Evolutionary conservation across 1,140 invertebrate genomes (phyloP), one percentile per base, ranked within the genome.

Genomic region (Apolygus lucorum): DNA sequence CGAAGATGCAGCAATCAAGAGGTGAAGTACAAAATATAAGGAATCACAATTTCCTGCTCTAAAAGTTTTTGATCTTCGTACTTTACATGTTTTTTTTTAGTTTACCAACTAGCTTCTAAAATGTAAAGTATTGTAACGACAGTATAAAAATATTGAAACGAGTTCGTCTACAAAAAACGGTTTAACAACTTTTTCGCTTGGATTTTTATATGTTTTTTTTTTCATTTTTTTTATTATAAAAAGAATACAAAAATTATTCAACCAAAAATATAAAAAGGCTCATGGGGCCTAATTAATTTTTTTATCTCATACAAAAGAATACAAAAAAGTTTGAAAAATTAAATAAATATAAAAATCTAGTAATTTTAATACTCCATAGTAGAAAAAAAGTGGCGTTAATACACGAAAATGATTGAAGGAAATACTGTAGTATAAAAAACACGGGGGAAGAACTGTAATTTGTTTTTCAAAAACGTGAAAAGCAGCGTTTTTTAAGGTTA

Each of bases 111-210:
- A 71, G 65, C 67, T 14, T 65, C 68, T 69, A 69, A 52, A 69
- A 69, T 69, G 70, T 71, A 71, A 71, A 63, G 34, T 68, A 67
- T 70, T 70, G 27, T 62, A 71, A 68, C 63, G 28, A 70, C 65
- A 70, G 68, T 70, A 72, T 72, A 72, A 72, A 69, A 72, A 70
- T 70, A 70, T 72, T 63, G 65, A 72, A 70, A 70, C 67, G 28
- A 72, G 68, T 72, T 70, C 42, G 64, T 70, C 59, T 70, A 70
- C 68, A 70, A 69, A 68, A 70, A 72, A 29, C n/a, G 68, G 26
- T 70, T 72, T 68, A 28, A 54, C 22, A 14, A 34, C n/a, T 17
- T 24, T 66, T 66, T 28, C 27, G 64, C 1, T 64, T 70, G 59
- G 26, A 1, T 34, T 65, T 70, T 65, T 67, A 21, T 34, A 26